phyloP scores from a whole-genome alignment of 2,797 vertebrate species.

The Brotula barbata region DNA sequence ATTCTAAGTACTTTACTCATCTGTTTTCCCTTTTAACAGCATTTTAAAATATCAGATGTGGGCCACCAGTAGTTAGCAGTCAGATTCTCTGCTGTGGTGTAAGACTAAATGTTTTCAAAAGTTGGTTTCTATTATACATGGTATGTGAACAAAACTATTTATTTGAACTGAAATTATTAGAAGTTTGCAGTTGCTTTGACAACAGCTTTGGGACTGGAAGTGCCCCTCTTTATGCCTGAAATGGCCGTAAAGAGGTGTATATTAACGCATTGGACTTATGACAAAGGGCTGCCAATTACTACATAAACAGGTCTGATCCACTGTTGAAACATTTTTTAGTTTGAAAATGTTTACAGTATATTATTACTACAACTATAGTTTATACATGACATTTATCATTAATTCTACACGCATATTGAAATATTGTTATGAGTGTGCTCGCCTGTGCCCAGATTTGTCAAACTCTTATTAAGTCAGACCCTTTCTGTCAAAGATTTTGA shows the following conservation, averaged over 20 bases:
- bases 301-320: constrained; percentile 20
- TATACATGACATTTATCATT: background rate
- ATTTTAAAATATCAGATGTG: constrained; percentile 2
- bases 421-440: constrained; percentile 4
- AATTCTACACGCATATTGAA: background rate
- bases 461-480: constrained; percentile 17
- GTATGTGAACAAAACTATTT: constrained; percentile 51
- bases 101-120: constrained; percentile 39
- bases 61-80: background rate
- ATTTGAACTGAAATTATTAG: constrained; percentile 41
- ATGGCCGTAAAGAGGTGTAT: constrained; percentile 8
- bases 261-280: background rate
- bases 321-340: background rate
- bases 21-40: too few relatives aligned
- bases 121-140: constrained; percentile 35
- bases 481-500: constrained; percentile 31
- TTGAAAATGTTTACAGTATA: constrained; percentile 20
- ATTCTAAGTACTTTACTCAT: too few relatives aligned
- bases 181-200: constrained; percentile 10
- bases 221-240: constrained; percentile 6
- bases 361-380: background rate
- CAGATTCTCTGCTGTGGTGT: constrained; percentile 30
- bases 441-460: constrained; percentile 11
- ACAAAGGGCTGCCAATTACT: constrained; percentile 24
- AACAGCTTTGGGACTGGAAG: constrained; percentile 20